Evolutionary conservation across 2,888 invertebrate species (phyloP), one percentile per base, ranked within the genome.

Genomic region (Orthonevra nobilis): DNA sequence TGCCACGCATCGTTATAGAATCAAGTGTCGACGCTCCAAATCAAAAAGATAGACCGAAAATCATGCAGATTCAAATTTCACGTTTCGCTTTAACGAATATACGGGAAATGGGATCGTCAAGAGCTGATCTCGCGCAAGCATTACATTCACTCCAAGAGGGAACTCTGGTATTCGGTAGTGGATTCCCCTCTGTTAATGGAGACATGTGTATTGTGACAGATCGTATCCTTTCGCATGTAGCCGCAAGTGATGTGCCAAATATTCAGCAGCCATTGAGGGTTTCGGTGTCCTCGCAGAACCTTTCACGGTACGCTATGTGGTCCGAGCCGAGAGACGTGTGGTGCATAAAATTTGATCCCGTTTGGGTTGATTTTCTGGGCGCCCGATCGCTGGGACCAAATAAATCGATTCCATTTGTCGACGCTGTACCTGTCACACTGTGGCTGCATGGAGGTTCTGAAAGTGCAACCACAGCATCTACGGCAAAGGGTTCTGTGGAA

Each of bases 281-380:
- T 83, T 87, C 86, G 20, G 83, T 84, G 7, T 86, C 87, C 36
- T 83, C 85, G 40, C 85, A 87, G 83, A 87, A 85, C 81, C 83
- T 89, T 19, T 85, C 88, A 64, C 86, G 89, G 1, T 91, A 91
- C 84, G 84, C 91, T 61, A 86, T 96, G 58, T 96, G 96, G 96
- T 93, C 93, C 0, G 96, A 96, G 87, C 93, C 93, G n/a, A 92
- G 95, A 82, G 93, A 95, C 83, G 93, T 98, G 7, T 98, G 97
- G 95, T 96, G 95, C 86, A 92, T 96, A 9, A 92, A 93, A 83
- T 91, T 95, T 36, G 97, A 98, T 86, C 97, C 98, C 0, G 91
- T 97, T 54, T 98, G 97, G 97, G 94, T 95, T 7, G 98, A 98
- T 88, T 97, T 97, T 87, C 91, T 93, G 77, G 97, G 96, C 3